Evolutionary conservation across 1,140 invertebrate genomes (phyloP), one percentile per base, ranked within the genome.

Genomic region (Drosophila guanche): DNA sequence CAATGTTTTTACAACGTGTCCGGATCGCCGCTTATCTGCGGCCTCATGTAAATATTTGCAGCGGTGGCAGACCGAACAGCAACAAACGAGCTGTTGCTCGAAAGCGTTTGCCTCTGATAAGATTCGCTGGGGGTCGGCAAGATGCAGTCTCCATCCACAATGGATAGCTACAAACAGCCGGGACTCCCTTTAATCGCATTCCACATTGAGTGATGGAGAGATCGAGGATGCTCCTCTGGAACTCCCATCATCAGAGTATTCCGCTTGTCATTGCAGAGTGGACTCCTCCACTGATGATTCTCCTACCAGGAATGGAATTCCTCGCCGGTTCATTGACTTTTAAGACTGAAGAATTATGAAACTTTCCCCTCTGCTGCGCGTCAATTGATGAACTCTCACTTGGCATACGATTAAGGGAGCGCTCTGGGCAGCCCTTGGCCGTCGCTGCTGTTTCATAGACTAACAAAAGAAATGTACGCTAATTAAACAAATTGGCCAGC

Each of bases 401-500:
- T 76, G 60, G 66, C 78, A 54, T 48, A 46, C 43, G 53, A 62
- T 77, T 69, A 69, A 69, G 63, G 63, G 50, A 59, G 62, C 73
- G 37, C 43, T 42, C 43, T 5, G 41, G 41, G 29, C 27, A 37
- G 12, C 8, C 22, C 7, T 55, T 12, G 40, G 37, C 37, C 3
- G 29, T 5, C 10, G 14, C 33, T 37, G 33, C 10, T 41, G 33
- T 33, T n/a, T 66, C 52, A 67, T 72, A 56, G 37, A 37, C 33
- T 10, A 12, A 37, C 46, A 51, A 33, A 66, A 61, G 46, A 72
- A 67, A 55, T 62, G 43, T 63, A 56, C 63, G 47, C 51, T 77
- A 86, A 86, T 79, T 86, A 88, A 88, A 74, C 63, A 80, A 86
- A 86, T 86, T 86, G 62, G 62, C 33, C 57, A 69, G 48, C 22